Evolutionary conservation across 64 coral and sea anemone species (phyloP), one percentile per base, ranked within the genome.

Genomic region (Pocillopora verrucosa): DNA sequence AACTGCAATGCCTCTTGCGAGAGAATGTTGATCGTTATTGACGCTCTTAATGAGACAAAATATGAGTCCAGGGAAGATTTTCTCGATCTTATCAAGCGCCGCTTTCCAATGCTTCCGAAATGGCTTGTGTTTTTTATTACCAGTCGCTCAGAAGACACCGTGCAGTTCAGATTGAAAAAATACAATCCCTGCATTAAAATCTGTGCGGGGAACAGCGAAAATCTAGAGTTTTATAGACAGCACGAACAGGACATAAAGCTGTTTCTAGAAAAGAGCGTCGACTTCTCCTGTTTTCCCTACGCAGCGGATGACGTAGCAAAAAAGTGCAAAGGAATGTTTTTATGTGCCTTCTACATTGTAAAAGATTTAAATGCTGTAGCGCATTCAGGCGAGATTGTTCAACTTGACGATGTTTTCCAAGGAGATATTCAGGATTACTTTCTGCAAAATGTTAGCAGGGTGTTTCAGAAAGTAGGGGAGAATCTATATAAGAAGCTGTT

Each of bases 101-200:
- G 79, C 9, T 89, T 89, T 38, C 76, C 76, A 60, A 15, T 51
- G 19, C 88, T 89, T 25, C 88, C 88, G 7, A 25, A 76, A 41
- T 89, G 88, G 88, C 51, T 89, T 72, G 76, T 89, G 12, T 89
- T 89, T 17, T 89, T 89, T 80, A 80, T 89, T 26, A 89, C 76
- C 60, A 80, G 88, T 70, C 88, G 88, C 36, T 60, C 87, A 36
- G 87, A 89, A 78, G 75, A 89, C 41, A 62, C 75, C 1, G 64
- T 67, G 17, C 15, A 67, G 64, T 67, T 19, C 4, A 67, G 15
- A 67, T 67, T 67, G 64, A 67, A 67, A 16, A 67, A 67, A 5
- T 67, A 67, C 64, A 67, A 19, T 22, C 64, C 64, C 16, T 67
- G 64, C 22, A 20, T 67, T 67, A 67, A 67, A 67, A 67, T 67